phyloP scores from a whole-genome alignment of 2,797 vertebrate species.

The Xiphophorus birchmanni region DNA sequence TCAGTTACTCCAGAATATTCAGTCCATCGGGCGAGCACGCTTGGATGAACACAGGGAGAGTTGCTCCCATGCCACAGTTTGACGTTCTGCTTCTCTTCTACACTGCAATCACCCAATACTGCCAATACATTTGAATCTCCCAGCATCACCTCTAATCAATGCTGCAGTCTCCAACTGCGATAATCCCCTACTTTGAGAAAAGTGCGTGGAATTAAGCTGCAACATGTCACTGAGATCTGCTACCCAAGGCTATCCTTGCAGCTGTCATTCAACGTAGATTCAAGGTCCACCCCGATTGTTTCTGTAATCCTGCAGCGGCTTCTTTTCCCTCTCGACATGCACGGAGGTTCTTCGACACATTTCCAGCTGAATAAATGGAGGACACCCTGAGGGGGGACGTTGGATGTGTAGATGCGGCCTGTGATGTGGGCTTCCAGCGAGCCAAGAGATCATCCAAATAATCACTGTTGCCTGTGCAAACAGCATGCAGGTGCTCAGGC shows the following conservation, averaged over 20 bases:
- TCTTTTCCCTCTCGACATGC: conserved; percentile 27
- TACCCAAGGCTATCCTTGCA: conserved; percentile 41
- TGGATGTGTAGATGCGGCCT: conserved; percentile 44
- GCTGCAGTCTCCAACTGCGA: conserved; percentile 24
- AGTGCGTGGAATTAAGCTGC: conserved; percentile 38
- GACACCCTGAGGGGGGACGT: conserved; percentile 58
- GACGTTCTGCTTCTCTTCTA: conserved; percentile 6
- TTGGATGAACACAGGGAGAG: background rate
- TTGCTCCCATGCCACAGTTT: conserved; percentile 5
- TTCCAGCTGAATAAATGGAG: conserved; percentile 77
- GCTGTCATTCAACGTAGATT: conserved; percentile 35
- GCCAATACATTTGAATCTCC: conserved; percentile 4
- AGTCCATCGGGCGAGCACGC: background rate
- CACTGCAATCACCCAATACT: background rate
- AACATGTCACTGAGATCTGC: conserved; percentile 36
- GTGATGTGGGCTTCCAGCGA: conserved; percentile 59
- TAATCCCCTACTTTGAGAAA: conserved; percentile 28
- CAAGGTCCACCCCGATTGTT: conserved; percentile 53
- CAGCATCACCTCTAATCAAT: conserved; percentile 18
- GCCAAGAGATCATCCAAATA: conserved; percentile 76
- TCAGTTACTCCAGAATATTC: background rate
- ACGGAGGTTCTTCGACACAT: conserved; percentile 36
- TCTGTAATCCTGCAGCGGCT: conserved; percentile 47
- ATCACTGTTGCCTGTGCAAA: conserved; percentile 79
- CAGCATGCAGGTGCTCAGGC: conserved; percentile 77